Base-by-base conservation (phyloP, 2,888 invertebrate species). In the Idaea dimidiata region DNA sequence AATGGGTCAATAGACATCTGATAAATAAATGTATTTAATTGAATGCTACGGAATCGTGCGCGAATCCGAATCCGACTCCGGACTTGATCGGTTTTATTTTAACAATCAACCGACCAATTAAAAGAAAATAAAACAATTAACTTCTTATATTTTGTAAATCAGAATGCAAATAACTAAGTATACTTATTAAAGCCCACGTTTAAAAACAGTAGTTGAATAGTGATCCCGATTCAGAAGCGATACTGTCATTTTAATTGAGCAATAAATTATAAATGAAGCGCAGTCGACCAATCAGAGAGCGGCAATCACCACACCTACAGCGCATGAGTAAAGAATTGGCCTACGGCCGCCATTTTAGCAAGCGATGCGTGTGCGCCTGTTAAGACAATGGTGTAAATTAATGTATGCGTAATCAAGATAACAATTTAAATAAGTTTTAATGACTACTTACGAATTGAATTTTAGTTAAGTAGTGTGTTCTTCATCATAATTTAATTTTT, bases 341-440 rank as follows among this genome's bases (percentile, higher is more conserved):
- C 24, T 24, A 88, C 85, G 68, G 81, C 62, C 83, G 91, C 91
- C 91, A 91, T 91, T 78, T 88, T 89, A 82, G 43, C 43, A 43
- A 14, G 43, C 43, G 67, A 77, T 85, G 88, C 88, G 87, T 81
- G 70, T 65, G 81, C 78, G 86, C 86, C 82, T 79, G 79, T 78
- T 82, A 83, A 82, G 14, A 43, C 43, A 43, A 62, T 3, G n/a
- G 54, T 54, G 16, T 54, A 54, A 33, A 58, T 62, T 62, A 33
- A 58, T 57, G 81, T 75, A 54, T 43, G 80, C 71, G 74, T 78
- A 73, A 78, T 80, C 81, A 78, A 67, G 67, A 66, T 68, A 63
- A 67, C 58, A 54, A 65, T 62, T 65, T 24, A 3, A 24, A 24
- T 24, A 24, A 1, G 24, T 24, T 32, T 66, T 68, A 56, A 43